A percentile compares a stretch with the other conserved stretches of the same genome.
Evolutionary conservation across 2,797 vertebrate genomes (phyloP).

Genomic region (Sebastiscus tertius): DNA sequence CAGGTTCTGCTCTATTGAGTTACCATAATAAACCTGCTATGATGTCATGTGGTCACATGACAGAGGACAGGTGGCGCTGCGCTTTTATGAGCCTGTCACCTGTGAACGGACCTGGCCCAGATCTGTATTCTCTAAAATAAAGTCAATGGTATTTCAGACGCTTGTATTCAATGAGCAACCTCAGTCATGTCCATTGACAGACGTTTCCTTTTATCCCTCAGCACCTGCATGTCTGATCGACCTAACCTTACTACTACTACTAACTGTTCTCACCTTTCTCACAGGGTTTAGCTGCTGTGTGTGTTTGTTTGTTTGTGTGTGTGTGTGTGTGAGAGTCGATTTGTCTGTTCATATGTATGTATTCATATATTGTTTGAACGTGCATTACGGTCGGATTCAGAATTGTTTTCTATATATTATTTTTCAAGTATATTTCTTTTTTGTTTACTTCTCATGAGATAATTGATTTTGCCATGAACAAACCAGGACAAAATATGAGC

Average conservation of each 20-base stretch:
- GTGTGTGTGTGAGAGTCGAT: not conserved
- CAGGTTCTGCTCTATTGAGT: slow-evolving; percentile 34
- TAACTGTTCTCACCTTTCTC: slow-evolving; percentile 46
- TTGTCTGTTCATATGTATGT: not conserved
- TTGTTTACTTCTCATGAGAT: slow-evolving; percentile 12
- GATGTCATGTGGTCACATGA: slow-evolving; percentile 49
- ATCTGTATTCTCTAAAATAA: slow-evolving; percentile 54
- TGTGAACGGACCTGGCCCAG: slow-evolving; percentile 46
- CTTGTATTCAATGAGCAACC: slow-evolving; percentile 75
- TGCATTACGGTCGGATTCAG: slow-evolving; percentile 23
- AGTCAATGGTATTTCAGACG: slow-evolving; percentile 83
- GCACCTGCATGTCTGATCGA: slow-evolving; percentile 76
- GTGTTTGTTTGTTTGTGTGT: slow-evolving; percentile 12
- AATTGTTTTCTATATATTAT: not conserved
- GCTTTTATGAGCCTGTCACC: slow-evolving; percentile 34
- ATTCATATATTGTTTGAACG: not conserved
- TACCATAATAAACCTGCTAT: slow-evolving; percentile 14
- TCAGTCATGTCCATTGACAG: slow-evolving; percentile 70
- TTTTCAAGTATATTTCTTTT: not conserved
- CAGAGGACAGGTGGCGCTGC: slow-evolving; percentile 46
- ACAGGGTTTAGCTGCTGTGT: slow-evolving; percentile 47
- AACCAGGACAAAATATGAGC: slow-evolving; percentile 37
- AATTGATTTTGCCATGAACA: slow-evolving; percentile 5
- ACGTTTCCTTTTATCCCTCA: slow-evolving; percentile 52
- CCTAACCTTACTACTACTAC: slow-evolving; percentile 36